phyloP scores from a whole-genome alignment of 2,888 invertebrate genomes.

The Empis stercorea region DNA sequence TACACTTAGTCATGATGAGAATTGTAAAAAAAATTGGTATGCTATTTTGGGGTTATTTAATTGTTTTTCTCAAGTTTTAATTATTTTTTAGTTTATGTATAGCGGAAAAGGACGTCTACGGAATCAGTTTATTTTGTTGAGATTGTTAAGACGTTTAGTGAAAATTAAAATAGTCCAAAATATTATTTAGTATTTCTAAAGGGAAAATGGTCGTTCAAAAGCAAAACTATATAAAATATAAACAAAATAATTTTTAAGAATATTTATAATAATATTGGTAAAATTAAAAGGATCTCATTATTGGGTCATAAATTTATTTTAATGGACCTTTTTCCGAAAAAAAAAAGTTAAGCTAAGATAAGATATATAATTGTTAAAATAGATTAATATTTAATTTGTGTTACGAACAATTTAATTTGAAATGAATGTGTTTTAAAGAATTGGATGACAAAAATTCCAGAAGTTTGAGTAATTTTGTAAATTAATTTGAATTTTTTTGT shows the following conservation, averaged over 20 bases:
- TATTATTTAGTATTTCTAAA: too few species aligned
- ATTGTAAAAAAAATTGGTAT: conserved; percentile 15
- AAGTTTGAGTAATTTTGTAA: background rate
- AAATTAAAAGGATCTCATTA: background rate
- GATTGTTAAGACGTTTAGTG: too few species aligned
- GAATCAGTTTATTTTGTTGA: background rate
- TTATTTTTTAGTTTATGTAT: conserved; percentile 15
- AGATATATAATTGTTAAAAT: too few species aligned
- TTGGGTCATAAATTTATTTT: background rate
- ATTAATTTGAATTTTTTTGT: background rate
- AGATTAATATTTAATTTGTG: background rate
- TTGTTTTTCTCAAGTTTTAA: conserved; percentile 8
- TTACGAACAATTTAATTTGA: background rate
- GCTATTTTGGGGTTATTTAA: conserved; percentile 16
- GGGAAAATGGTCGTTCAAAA: too few species aligned
- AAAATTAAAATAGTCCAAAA: too few species aligned
- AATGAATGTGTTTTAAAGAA: too few species aligned
- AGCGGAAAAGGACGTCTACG: background rate
- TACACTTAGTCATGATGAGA: conserved; percentile 20
- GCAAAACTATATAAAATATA: too few species aligned
- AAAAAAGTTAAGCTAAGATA: too few species aligned
- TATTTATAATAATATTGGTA: too few species aligned
- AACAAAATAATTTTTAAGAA: too few species aligned
- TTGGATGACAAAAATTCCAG: background rate
- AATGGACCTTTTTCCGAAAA: background rate